phyloP scores from a whole-genome alignment of 2,888 invertebrate species.

The Microctonus hyperodae region DNA sequence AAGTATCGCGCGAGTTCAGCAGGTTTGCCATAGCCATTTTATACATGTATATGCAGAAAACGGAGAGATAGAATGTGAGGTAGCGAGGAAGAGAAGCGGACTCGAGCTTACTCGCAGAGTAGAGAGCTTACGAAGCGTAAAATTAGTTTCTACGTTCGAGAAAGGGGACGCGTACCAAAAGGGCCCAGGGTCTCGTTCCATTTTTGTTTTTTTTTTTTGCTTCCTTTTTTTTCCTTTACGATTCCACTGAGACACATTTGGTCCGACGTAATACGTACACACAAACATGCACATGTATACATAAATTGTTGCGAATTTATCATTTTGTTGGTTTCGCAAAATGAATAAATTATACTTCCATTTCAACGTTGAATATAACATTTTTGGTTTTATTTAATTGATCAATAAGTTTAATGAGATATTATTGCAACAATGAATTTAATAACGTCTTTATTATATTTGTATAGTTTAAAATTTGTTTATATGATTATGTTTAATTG shows the following conservation, averaged over 20 bases:
- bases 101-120: slow-evolving; percentile 32
- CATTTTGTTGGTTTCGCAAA: slow-evolving; percentile 12
- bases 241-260: slow-evolving; percentile 22
- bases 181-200: slow-evolving; percentile 28
- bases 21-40: slow-evolving; percentile 34
- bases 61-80: no score
- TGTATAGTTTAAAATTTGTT: no score
- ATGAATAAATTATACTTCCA: slow-evolving; percentile 8
- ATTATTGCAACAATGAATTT: no score
- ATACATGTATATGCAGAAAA: slow-evolving; percentile 9
- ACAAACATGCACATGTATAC: no score
- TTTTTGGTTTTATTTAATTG: not conserved
- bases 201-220: slow-evolving; percentile 22
- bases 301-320: slow-evolving; percentile 25
- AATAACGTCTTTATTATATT: no score
- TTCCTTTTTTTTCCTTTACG: slow-evolving; percentile 30
- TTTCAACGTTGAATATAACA: not conserved
- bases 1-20: slow-evolving; percentile 39
- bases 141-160: slow-evolving; percentile 45
- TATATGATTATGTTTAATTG: no score
- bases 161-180: slow-evolving; percentile 33
- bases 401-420: no score
- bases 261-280: not conserved
- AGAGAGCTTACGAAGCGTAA: slow-evolving; percentile 44
- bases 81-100: no score